Evolutionary conservation across 2,113 vertebrate genomes (phyloP).

Genomic region (Alaudala cheleensis): DNA sequence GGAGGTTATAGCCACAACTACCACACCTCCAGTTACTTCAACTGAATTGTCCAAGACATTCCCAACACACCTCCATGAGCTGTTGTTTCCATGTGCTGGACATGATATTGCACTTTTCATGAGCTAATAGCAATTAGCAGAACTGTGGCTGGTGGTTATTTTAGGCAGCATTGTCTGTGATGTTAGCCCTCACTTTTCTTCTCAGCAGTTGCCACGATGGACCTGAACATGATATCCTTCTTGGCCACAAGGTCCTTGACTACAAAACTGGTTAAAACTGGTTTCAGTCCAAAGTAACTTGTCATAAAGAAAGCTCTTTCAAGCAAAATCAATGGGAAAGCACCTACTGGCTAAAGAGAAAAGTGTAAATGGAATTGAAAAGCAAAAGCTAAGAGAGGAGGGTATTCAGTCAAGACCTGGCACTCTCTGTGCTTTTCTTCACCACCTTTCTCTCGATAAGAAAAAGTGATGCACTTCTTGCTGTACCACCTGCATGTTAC

Average conservation of each 20-base stretch:
- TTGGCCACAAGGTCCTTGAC: background rate
- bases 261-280: background rate
- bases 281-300: background rate
- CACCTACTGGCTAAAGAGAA: background rate
- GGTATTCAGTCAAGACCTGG: background rate
- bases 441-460: background rate
- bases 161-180: background rate
- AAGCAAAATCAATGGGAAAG: background rate
- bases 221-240: background rate
- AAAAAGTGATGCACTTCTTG: background rate
- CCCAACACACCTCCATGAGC: background rate
- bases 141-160: background rate
- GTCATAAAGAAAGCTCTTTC: background rate
- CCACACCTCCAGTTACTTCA: background rate
- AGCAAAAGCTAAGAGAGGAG: background rate
- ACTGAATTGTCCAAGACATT: background rate
- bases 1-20: background rate
- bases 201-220: background rate
- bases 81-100: background rate
- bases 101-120: background rate
- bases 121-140: background rate
- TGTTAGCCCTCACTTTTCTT: background rate
- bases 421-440: background rate
- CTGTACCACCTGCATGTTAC: background rate
- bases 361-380: background rate